Conservation (phyloP, 1,140 invertebrate species). For the Pogonus chalceus region DNA sequence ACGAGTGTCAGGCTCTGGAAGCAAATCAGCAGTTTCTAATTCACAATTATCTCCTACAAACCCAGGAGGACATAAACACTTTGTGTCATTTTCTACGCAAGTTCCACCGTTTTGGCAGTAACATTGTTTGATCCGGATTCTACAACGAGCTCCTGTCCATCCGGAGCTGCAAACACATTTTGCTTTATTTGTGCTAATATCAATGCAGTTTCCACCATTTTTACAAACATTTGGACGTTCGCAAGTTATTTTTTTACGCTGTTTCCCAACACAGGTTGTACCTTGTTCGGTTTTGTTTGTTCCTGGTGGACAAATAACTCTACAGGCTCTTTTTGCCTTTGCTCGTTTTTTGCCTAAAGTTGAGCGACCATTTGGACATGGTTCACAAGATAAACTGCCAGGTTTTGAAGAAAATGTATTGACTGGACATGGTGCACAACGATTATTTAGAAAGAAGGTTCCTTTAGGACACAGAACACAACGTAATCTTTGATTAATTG, state of each 20-base stretch:
- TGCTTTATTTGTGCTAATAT: conserved; percentile 25
- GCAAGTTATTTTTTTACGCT: conserved; percentile 31
- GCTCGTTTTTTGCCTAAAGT: conserved; percentile 43
- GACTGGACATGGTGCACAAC: conserved; percentile 46
- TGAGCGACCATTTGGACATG: conserved; percentile 50
- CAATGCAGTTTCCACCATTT: conserved; percentile 31
- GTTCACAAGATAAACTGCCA: conserved; percentile 44
- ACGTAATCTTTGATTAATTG: conserved; percentile 17
- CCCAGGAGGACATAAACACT: conserved; percentile 45
- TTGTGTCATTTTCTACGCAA: conserved; percentile 36
- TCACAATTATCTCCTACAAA: conserved; percentile 39
- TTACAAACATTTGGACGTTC: conserved; percentile 30
- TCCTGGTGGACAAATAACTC: conserved; percentile 34
- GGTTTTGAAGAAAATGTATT: conserved; percentile 50
- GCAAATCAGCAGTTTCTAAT: conserved; percentile 35
- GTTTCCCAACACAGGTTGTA: conserved; percentile 37
- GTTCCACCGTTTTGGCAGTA: conserved; percentile 43
- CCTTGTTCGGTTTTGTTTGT: conserved; percentile 9
- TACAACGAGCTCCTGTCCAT: conserved; percentile 39
- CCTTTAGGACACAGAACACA: conserved; percentile 53
- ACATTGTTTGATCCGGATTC: conserved; percentile 43
- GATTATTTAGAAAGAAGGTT: conserved; percentile 36
- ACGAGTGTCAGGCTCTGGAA: conserved; percentile 3
- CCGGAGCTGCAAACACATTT: conserved; percentile 35
- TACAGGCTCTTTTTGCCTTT: conserved; percentile 46